Evolutionary conservation across 2,113 vertebrate species (phyloP), one percentile per base, ranked within the genome.

Genomic region (Caretta caretta): DNA sequence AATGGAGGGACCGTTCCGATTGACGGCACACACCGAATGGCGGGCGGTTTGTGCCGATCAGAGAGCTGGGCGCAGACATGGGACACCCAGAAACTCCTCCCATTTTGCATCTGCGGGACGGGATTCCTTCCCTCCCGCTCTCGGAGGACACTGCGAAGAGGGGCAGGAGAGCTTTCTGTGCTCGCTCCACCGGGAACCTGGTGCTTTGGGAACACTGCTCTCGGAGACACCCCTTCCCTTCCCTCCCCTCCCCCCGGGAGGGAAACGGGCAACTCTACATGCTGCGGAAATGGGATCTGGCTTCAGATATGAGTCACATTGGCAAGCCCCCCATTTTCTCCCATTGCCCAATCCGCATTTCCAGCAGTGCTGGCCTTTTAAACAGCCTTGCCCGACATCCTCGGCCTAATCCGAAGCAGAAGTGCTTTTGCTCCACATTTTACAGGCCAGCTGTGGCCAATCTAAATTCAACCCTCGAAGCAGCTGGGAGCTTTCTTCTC

Each of bases 401-500:
- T 25, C 79, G 42, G 75, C 51, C 89, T 97, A 97, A 97, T 97
- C 94, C 8, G 76, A 97, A 97, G 97, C 97, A 97, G 97, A 95
- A 97, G 93, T 93, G 95, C 95, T 97, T 97, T 97, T 96, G 96
- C 83, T 82, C 97, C 96, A 97, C 96, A 97, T 97, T 97, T 97
- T 92, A 42, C 94, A 93, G 96, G 92, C 97, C 97, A 97, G 97
- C 97, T 97, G 97, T 96, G 95, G 97, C 97, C 95, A 97, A 97
- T 97, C 97, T 97, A 90, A 85, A 88, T 76, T 96, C 95, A 27
- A 96, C 97, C 96, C 95, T 97, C 97, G 97, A 96, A 97, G 97
- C 97, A 97, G 97, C 97, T 96, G 97, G 96, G 96, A 96, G 92
- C 94, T 96, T 94, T 97, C 97, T 97, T 94, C 84, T 91, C 72